phyloP scores from a whole-genome alignment of 2,888 invertebrate species.

The Plebejus argus region DNA sequence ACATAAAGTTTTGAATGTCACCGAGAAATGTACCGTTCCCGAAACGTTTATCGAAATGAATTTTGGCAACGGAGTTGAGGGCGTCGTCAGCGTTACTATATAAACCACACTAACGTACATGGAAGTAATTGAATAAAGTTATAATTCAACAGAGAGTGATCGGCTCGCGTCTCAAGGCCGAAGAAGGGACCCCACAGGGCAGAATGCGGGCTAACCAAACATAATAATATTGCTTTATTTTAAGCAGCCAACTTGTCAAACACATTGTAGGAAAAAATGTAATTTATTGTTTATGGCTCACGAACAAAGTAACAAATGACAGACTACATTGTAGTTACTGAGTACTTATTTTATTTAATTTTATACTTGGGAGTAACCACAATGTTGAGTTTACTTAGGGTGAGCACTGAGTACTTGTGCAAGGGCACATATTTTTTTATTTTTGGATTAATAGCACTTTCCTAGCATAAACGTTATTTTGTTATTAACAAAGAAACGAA shows the following conservation, averaged over 20 bases:
- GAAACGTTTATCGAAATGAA: too few relatives aligned
- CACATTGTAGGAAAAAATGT: not conserved
- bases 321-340: not conserved
- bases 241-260: constrained; percentile 18
- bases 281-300: constrained; percentile 1
- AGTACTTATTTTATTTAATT: not conserved
- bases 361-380: not conserved
- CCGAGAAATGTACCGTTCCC: too few relatives aligned
- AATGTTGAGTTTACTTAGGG: not conserved
- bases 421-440: too few relatives aligned
- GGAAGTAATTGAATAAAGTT: constrained; percentile 41
- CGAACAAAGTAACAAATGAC: constrained; percentile 39
- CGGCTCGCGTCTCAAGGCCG: constrained; percentile 40
- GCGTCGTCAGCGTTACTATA: not conserved
- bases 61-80: not conserved
- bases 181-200: constrained; percentile 34
- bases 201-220: constrained; percentile 17
- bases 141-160: constrained; percentile 43
- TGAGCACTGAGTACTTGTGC: too few relatives aligned
- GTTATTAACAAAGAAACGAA: too few relatives aligned
- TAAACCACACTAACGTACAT: constrained; percentile 26
- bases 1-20: too few relatives aligned
- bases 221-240: constrained; percentile 23
- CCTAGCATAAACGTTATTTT: too few relatives aligned
- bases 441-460: too few relatives aligned